A percentile compares a stretch with the other conserved stretches of the same genome.
Conservation (phyloP, 2,888 invertebrate species). For the Encarsia formosa region DNA sequence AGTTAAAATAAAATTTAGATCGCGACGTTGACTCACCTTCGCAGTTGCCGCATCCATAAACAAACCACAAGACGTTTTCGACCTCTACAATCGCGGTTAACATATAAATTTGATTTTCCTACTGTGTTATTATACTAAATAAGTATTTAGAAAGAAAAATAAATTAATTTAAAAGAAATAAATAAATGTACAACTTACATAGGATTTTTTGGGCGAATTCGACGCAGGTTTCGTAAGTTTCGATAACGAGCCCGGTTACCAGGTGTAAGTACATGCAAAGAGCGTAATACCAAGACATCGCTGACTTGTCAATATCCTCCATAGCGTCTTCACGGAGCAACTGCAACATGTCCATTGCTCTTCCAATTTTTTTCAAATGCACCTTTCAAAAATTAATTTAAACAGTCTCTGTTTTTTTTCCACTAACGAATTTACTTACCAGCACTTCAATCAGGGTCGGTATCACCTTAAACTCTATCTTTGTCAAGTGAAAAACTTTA, state of each 20-base stretch:
- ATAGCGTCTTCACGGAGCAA: conserved; percentile 41
- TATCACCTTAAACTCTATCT: conserved; percentile 30
- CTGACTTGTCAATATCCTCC: conserved; percentile 41
- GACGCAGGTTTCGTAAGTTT: conserved; percentile 52
- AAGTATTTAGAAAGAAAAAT: conserved; percentile 1
- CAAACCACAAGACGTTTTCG: conserved; percentile 29
- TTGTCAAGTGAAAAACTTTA: conserved; percentile 27
- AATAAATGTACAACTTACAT: conserved; percentile 20
- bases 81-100: conserved; percentile 33
- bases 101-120: conserved; percentile 16
- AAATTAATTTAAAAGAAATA: not conserved
- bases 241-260: conserved; percentile 57
- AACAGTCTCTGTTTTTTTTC: not conserved
- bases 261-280: conserved; percentile 58
- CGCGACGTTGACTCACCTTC: conserved; percentile 32
- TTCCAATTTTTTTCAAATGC: conserved; percentile 51
- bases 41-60: conserved; percentile 34
- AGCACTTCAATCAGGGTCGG: conserved; percentile 36
- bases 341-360: conserved; percentile 54
- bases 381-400: too few relatives aligned
- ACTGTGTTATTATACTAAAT: not conserved
- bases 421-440: conserved; percentile 26
- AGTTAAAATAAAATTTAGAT: not conserved
- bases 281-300: conserved; percentile 56
- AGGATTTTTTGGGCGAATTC: conserved; percentile 48